Percentiles rank a stretch among this genome's conserved stretches.
Conservation (phyloP, 2,888 invertebrate species). For the Spodoptera littoralis region DNA sequence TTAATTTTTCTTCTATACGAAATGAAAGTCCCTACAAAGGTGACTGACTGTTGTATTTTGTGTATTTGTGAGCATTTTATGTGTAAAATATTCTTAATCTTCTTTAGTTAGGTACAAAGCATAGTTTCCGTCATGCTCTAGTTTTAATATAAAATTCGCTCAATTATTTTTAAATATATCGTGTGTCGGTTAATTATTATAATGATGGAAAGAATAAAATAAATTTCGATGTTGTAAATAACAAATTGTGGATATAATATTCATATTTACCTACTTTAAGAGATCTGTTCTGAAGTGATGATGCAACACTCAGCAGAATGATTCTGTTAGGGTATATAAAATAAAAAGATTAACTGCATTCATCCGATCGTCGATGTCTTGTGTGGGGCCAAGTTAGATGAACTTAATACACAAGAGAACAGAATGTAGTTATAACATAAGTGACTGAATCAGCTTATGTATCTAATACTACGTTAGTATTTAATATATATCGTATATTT, state of each 20-base stretch:
- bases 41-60: constrained; percentile 22
- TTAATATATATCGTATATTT: constrained; percentile 39
- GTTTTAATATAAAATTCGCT: constrained; percentile 11
- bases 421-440: constrained; percentile 32
- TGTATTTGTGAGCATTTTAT: constrained; percentile 33
- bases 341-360: constrained; percentile 13
- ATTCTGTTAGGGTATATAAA: constrained; percentile 17
- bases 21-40: constrained; percentile 16
- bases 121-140: not conserved
- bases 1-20: constrained; percentile 43
- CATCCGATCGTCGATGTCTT: constrained; percentile 4
- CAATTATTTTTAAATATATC: constrained; percentile 8
- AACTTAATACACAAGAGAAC: constrained; percentile 17
- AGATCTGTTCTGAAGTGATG: constrained; percentile 18
- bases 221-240: constrained; percentile 23
- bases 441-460: constrained; percentile 44
- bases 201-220: constrained; percentile 9
- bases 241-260: constrained; percentile 31
- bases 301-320: constrained; percentile 11
- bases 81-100: constrained; percentile 4
- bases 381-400: not conserved
- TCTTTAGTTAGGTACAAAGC: constrained; percentile 1
- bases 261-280: constrained; percentile 4
- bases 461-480: constrained; percentile 41
- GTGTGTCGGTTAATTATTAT: constrained; percentile 4